Conservation (phyloP, 2,797 vertebrate species). For the Zenarchopterus dispar region DNA sequence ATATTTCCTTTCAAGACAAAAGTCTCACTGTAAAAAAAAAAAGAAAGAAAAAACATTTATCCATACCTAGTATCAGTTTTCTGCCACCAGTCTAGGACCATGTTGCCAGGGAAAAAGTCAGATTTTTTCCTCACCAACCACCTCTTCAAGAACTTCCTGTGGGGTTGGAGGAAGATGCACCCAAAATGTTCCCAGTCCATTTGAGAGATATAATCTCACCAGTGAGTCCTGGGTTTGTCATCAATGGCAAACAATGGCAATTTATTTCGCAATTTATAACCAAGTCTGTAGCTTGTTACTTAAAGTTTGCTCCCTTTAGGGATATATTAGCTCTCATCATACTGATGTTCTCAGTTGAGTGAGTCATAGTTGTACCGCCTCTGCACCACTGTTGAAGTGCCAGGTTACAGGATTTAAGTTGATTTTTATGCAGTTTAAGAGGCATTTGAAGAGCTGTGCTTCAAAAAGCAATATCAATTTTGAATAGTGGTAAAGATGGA, state of each 20-base stretch:
- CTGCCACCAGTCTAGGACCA: too few relatives aligned
- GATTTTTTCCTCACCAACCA: too few relatives aligned
- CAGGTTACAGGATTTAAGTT: slow-evolving; percentile 18
- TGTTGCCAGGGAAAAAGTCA: too few relatives aligned
- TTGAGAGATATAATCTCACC: too few relatives aligned
- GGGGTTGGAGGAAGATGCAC: too few relatives aligned
- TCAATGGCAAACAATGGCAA: neutral
- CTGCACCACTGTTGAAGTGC: slow-evolving; percentile 32
- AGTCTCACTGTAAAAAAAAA: too few relatives aligned
- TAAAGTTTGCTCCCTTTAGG: neutral
- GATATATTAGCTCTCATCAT: slow-evolving; percentile 2
- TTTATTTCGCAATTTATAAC: neutral
- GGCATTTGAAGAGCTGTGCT: slow-evolving; percentile 19
- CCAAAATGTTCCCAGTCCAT: too few relatives aligned
- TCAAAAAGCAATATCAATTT: slow-evolving; percentile 9
- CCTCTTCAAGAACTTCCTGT: too few relatives aligned
- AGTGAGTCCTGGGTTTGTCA: too few relatives aligned
- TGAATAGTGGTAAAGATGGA: slow-evolving; percentile 17
- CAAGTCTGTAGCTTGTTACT: neutral
- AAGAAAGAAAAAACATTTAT: too few relatives aligned
- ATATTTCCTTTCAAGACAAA: too few relatives aligned
- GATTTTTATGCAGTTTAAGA: slow-evolving; percentile 14
- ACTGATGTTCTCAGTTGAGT: slow-evolving; percentile 1
- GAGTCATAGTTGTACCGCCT: slow-evolving; percentile 24
- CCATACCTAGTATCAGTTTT: too few relatives aligned